Base-by-base conservation (phyloP, 2,888 invertebrate genomes). In the Drosophila meridiana region DNA sequence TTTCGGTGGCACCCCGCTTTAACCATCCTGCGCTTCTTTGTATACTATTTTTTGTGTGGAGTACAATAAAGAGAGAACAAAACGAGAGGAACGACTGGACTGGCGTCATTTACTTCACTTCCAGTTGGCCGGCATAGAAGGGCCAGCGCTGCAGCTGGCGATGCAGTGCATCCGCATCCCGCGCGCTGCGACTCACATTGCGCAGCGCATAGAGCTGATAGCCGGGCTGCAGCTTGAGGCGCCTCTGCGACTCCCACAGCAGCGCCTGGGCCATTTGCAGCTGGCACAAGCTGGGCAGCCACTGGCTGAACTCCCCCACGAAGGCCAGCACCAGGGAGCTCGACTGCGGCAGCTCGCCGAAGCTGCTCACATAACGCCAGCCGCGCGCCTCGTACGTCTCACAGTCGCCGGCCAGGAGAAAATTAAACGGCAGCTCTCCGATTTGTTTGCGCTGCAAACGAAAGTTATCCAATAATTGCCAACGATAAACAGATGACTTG, bases 331-430 rank as follows among this genome's bases (percentile, higher is more conserved):
- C 79, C 60, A 89, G 43, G 0, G 78, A 87, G 32, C 78, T 73
- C 6, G 73, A 66, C 48, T 85, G 86, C 4, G 89, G 85, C 20
- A 92, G 59, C 1, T 73, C 47, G 0, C 3, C 85, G 48, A 92
- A 80, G 4, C 91, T 88, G 40, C 94, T 93, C 20, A 87, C 89
- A 68, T 89, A 84, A 2, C 90, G 84, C 94, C 94, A 94, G 1
- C 94, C 94, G 0, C 94, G 91, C 3, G 90, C 93, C 78, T 94
- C 94, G 69, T 93, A 94, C 0, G 92, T 92, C 78, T 93, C 92
- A 0, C 94, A 94, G 73, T 94, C 92, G 1, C 94, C 92, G 0
- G 94, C 93, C 58, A 94, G 91, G 57, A 94, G 80, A 69, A 94
- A 94, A 82, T 94, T 94, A 78, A 93, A 94, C 0, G 93, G 93